These are phyloP conservation scores for Pandemis cinnamomeana DNA, from an alignment of 2,888 invertebrate species.

Conservation along the genomic window DNA sequence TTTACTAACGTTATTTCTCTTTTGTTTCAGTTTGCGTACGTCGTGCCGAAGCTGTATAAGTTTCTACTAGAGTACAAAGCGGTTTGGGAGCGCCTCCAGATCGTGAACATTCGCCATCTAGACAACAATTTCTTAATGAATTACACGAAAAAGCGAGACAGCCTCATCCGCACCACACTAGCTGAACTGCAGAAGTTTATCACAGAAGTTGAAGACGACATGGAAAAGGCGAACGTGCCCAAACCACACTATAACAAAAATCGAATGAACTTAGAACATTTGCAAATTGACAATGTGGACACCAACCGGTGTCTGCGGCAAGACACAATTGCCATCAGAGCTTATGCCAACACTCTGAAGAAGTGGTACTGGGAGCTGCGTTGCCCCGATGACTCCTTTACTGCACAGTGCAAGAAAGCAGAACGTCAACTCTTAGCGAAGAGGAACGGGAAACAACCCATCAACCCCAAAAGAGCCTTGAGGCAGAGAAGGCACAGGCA, in stretches of 20 bases:
- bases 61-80: conserved; percentile 69
- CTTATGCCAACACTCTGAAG: conserved; percentile 84
- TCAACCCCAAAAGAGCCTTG: conserved; percentile 36
- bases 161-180: conserved; percentile 69
- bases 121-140: conserved; percentile 71
- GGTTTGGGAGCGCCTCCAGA: conserved; percentile 68
- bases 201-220: conserved; percentile 77
- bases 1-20: conserved; percentile 52
- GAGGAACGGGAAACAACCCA: conserved; percentile 52
- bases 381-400: conserved; percentile 61
- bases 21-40: conserved; percentile 83
- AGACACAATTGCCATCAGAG: conserved; percentile 85
- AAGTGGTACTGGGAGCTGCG: conserved; percentile 84
- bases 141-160: conserved; percentile 72
- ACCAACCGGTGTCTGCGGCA: conserved; percentile 83
- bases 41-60: conserved; percentile 85
- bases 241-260: conserved; percentile 67
- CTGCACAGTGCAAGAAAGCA: conserved; percentile 56
- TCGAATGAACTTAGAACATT: conserved; percentile 66
- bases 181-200: conserved; percentile 84
- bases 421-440: conserved; percentile 53
- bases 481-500: conserved; percentile 38
- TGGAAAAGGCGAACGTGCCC: conserved; percentile 67
- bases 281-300: conserved; percentile 72
- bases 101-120: conserved; percentile 68